A percentile compares a stretch with the other conserved stretches of the same genome.
phyloP scores from a whole-genome alignment of 2,113 vertebrate species.

The Eclectus roratus region DNA sequence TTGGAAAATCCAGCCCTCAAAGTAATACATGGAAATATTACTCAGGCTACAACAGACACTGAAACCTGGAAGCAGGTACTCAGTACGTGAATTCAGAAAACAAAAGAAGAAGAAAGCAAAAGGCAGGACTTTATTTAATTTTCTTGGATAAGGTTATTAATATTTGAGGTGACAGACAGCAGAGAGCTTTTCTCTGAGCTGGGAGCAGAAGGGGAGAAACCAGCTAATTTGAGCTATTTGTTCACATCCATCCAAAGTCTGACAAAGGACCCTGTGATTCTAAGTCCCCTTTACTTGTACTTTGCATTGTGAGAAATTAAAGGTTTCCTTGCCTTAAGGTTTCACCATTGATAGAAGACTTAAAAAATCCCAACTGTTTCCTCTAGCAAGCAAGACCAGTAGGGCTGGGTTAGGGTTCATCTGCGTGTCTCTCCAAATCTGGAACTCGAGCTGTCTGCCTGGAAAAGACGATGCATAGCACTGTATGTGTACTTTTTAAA shows the following conservation, averaged over 20 bases:
- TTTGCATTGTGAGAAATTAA: not conserved
- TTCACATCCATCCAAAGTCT: not conserved
- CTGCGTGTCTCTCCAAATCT: not conserved
- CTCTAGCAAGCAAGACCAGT: not conserved
- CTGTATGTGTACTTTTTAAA: not conserved
- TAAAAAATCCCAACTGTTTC: not conserved
- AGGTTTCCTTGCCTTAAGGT: not conserved
- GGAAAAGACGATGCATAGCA: not conserved
- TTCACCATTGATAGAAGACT: not conserved
- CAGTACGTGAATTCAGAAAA: not conserved
- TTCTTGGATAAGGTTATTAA: not conserved
- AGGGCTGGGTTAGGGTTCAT: not conserved
- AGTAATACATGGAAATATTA: not conserved
- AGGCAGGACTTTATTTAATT: not conserved
- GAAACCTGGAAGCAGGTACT: not conserved
- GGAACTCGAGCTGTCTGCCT: rapidly evolving
- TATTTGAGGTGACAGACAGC: not conserved
- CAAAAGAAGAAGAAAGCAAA: not conserved
- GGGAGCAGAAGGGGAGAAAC: rapidly evolving
- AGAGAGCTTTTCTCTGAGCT: not conserved
- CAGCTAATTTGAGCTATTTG: not conserved
- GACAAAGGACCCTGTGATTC: not conserved
- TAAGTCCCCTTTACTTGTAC: not conserved
- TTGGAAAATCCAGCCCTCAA: not conserved
- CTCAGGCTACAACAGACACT: not conserved